Evolutionary conservation across 2,888 invertebrate genomes (phyloP), one percentile per base, ranked within the genome.

Genomic region (Lithodes maja): DNA sequence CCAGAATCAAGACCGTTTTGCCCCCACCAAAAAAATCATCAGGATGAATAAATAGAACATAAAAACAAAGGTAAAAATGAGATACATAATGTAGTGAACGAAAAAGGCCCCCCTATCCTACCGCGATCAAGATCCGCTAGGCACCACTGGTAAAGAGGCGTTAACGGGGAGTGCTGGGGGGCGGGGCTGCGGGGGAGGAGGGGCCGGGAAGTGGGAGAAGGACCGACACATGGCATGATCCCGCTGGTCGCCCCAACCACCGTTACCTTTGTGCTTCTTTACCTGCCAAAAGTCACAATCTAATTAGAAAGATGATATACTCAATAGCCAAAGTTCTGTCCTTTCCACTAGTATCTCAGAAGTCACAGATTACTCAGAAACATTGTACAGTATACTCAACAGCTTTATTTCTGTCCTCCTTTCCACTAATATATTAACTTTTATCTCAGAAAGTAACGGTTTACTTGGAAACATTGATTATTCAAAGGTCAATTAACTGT

Each of bases 241-340:
- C 91, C 98, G 95, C n/a, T 94, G 92, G 93, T 99, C 99, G 5
- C 98, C 99, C 99, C 99, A 99, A 0, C 99, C 99, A 0, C 99
- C 99, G 93, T 99, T 99, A 0, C 97, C 98, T 93, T 97, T 98
- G 7, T 96, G 95, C 2, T 97, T 94, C 93, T 96, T 96, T 5
- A 86, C 80, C 91, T 91, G 81, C 33, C 33, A 33, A 33, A 33
- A 33, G 33, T 33, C 33, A 33, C 33, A 33, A 33, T 33, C 33
- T 33, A 33, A 33, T 33, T 33, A 33, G 33, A 33, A 33, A 33
- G 33, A 33, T 33, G 33, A 33, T 33, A 33, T 33, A 33, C 33
- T 33, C 33, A 33, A 33, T 33, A 33, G 33, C 33, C 33, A 33
- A 33, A 33, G 33, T 33, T 33, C 33, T 33, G 33, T 33, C 33